Conservation (phyloP, 2,888 invertebrate species). For the Eristalis tenax region DNA sequence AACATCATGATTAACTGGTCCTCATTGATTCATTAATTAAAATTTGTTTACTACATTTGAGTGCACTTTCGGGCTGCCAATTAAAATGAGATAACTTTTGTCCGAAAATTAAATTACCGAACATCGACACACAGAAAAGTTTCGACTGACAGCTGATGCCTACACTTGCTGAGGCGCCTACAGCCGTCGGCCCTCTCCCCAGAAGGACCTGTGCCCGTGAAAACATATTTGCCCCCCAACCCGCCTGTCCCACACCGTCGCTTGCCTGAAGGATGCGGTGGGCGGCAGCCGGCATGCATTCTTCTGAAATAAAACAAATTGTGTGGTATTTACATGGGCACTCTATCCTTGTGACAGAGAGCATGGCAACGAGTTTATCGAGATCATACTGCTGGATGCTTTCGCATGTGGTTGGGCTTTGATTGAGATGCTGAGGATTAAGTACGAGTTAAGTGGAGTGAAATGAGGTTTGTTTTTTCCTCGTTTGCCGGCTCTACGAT, state of each 20-base stretch:
- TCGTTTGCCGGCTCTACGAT: not conserved
- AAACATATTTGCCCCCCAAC: not conserved
- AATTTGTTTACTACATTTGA: constrained; percentile 10
- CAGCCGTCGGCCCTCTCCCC: not conserved
- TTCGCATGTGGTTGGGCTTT: not conserved
- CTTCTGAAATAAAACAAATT: not conserved
- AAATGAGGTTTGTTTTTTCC: not conserved
- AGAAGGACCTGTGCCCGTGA: not conserved
- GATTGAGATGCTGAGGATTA: constrained; percentile 15
- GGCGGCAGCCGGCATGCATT: not conserved
- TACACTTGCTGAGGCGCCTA: not conserved
- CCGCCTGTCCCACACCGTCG: not conserved
- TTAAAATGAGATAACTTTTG: constrained; percentile 50
- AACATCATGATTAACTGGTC: constrained; percentile 5
- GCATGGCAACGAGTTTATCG: constrained; percentile 7
- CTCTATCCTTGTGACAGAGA: not conserved
- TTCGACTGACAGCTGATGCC: not conserved
- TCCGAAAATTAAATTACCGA: constrained; percentile 4
- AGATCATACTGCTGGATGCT: constrained; percentile 2
- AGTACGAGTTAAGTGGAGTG: not conserved
- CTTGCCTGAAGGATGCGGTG: not conserved
- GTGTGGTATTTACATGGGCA: not conserved
- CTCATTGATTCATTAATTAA: not conserved
- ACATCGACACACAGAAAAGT: constrained; percentile 6
- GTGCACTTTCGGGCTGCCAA: constrained; percentile 16